A percentile compares a stretch with the other conserved stretches of the same genome.
These are phyloP conservation scores for Acronicta aceris DNA, from an alignment of 2,888 invertebrate species.

Conservation along the genomic window DNA sequence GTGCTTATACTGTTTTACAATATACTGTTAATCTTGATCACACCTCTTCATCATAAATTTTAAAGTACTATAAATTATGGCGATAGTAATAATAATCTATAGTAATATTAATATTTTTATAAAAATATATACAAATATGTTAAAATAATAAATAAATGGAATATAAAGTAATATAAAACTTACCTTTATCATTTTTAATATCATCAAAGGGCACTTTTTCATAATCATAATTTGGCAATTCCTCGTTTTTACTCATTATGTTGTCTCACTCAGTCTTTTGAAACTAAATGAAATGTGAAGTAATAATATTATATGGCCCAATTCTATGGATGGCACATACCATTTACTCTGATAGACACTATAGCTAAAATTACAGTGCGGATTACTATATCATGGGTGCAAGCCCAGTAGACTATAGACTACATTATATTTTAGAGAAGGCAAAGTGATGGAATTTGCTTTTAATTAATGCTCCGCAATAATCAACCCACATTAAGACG, in stretches of 20 bases:
- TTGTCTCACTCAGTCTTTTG: neutral
- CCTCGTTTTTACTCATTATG: neutral
- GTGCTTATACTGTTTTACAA: neutral
- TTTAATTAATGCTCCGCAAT: no score
- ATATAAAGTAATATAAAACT: no score
- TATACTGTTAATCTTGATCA: neutral
- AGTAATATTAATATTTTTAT: no score
- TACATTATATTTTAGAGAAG: no score
- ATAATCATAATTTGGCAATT: neutral
- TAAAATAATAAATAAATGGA: no score
- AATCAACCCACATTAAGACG: no score
- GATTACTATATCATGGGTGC: neutral
- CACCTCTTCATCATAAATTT: no score
- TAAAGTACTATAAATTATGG: no score
- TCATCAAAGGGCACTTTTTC: neutral
- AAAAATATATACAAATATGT: no score
- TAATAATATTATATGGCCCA: neutral
- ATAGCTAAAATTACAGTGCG: neutral
- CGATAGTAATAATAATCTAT: no score
- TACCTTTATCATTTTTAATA: neutral
- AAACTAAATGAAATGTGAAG: neutral
- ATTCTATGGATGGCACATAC: neutral
- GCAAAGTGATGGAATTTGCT: no score
- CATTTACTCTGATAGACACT: neutral
- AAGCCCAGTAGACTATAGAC: no score